Base-by-base conservation (phyloP, 2,888 invertebrate genomes). In the Galerucella calmariensis region DNA sequence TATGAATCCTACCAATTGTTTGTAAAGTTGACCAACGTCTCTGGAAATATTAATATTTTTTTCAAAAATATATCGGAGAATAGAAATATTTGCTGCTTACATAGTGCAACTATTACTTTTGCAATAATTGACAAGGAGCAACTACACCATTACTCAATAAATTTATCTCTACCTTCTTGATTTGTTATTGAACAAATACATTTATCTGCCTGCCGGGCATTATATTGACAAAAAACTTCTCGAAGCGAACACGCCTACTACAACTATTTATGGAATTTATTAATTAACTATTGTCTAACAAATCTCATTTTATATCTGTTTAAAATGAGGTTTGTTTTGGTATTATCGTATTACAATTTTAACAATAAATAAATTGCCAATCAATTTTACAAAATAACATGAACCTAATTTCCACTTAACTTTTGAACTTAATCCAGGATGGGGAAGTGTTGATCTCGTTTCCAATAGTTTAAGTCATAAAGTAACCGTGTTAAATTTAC, bases 181-280 rank as follows among this genome's bases (percentile, higher is more conserved):
- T 56, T 56, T 16, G 56, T 56, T 20, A 56, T 56, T 16, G 20
- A 56, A 16, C 14, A 51, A 51, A 51, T 51, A 51, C 56, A 56
- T 56, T 56, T 20, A 56, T 16, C 16, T 56, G 20, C 20, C 56
- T 20, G 11, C 20, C 2, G 20, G 56, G 56, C 10, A 20, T 10
- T 10, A 11, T 56, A 10, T 56, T 56, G 56, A 20, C 56, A 20
- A 56, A 56, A 56, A 20, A 56, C 8, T 20, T 8, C n/a, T 2
- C 8, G 16, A 16, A n/a, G 16, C 9, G 11, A 56, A 56, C 56
- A 56, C 56, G 56, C 56, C 56, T 11, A 56, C 56, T 56, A 51
- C 51, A 51, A 51, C 51, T 51, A 51, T 51, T 51, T n/a, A 56
- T 56, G 56, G 56, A 56, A 56, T 56, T 56, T 56, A 56, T 56